Percentiles rank a stretch among this genome's conserved stretches.
These are phyloP conservation scores for Myotis findleyi DNA, from an alignment of 2,797 vertebrate genomes.

Conservation along the genomic window DNA sequence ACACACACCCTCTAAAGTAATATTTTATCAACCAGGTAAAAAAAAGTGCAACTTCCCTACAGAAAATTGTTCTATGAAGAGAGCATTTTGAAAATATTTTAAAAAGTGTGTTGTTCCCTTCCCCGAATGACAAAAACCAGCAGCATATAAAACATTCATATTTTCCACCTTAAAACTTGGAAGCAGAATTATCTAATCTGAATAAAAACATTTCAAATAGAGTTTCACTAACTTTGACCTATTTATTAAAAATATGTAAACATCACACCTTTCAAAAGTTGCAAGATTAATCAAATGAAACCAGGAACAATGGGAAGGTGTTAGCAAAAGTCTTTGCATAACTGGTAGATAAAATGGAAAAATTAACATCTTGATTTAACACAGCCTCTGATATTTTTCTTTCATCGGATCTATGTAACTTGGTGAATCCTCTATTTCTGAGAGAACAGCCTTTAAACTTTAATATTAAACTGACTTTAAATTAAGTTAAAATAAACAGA, in stretches of 20 bases:
- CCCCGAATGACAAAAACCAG: slow-evolving; percentile 10
- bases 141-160: not conserved
- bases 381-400: not conserved
- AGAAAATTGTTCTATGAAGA: not conserved
- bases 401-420: not conserved
- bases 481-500: slow-evolving; percentile 32
- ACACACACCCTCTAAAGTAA: not conserved
- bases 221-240: not conserved
- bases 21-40: not conserved
- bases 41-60: not conserved
- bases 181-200: not conserved
- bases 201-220: not conserved
- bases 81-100: not conserved
- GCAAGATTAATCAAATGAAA: slow-evolving; percentile 2
- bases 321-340: slow-evolving; percentile 18
- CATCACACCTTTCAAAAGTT: slow-evolving; percentile 44
- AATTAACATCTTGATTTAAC: not conserved
- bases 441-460: not conserved
- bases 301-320: not conserved
- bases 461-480: not conserved
- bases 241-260: slow-evolving; percentile 35
- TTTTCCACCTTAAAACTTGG: not conserved
- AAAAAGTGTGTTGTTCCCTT: not conserved
- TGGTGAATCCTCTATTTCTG: slow-evolving; percentile 7
- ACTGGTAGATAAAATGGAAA: not conserved